Evolutionary conservation across 2,888 invertebrate genomes (phyloP).

Genomic region (Cryptosula pallasiana): DNA sequence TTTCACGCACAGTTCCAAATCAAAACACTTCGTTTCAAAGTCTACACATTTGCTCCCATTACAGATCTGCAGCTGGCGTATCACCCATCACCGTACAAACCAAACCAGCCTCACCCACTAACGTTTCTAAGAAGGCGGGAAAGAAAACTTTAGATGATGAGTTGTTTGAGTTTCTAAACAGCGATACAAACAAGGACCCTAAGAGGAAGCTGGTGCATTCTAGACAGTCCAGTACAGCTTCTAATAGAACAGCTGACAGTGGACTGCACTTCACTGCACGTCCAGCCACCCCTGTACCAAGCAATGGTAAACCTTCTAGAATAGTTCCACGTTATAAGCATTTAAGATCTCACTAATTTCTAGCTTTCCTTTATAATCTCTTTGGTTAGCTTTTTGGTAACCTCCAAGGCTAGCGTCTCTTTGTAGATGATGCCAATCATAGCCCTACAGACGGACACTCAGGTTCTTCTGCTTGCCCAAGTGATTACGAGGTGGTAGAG

Average conservation of each 20-base stretch:
- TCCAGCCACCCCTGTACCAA: slow-evolving; percentile 15
- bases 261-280: slow-evolving; percentile 22
- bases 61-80: not conserved
- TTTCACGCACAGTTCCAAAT: too few relatives aligned
- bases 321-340: too few relatives aligned
- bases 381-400: too few relatives aligned
- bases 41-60: too few relatives aligned
- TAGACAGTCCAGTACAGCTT: slow-evolving; percentile 42
- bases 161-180: slow-evolving; percentile 55
- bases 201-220: slow-evolving; percentile 38
- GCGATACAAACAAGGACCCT: slow-evolving; percentile 36
- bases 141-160: slow-evolving; percentile 51
- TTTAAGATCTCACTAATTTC: too few relatives aligned
- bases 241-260: slow-evolving; percentile 13
- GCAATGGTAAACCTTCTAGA: too few relatives aligned
- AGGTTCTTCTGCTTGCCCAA: slow-evolving; percentile 19
- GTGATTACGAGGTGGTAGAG: slow-evolving; percentile 24
- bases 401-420: too few relatives aligned
- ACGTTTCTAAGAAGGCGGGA: not conserved
- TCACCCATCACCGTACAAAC: not conserved
- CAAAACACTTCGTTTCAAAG: too few relatives aligned
- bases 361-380: too few relatives aligned
- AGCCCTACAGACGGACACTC: slow-evolving; percentile 18
- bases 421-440: slow-evolving; percentile 21
- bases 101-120: not conserved